Base-by-base conservation (phyloP, 2,888 invertebrate genomes). In the Athalia cordata region DNA sequence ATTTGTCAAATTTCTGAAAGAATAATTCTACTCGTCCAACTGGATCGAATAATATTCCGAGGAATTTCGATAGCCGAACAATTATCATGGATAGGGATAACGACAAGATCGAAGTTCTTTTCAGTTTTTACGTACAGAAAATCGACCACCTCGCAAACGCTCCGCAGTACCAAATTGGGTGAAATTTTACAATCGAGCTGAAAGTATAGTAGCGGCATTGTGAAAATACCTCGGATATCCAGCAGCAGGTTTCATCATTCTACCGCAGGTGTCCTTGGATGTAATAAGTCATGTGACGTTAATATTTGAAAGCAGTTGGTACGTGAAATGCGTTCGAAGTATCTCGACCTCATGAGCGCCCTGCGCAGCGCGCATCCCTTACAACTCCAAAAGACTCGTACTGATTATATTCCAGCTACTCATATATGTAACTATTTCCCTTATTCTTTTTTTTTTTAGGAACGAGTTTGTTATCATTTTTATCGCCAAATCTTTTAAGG, bases 201-300 rank as follows among this genome's bases (percentile, higher is more conserved):
- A 85, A 84, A 15, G 11, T 43, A 11, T 49, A 9, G 11, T 13
- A 13, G 55, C 13, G 78, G 82, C 82, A 83, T 64, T 15, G 64
- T 66, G 66, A 64, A 65, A 68, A 64, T 15, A 55, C 43, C 57
- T 50, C 65, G 50, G 67, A 62, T 77, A 67, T 72, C 64, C 57
- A 62, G 77, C 77, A 78, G 70, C 70, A 84, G 82, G 84, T 81
- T 82, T 81, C 66, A 81, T 29, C 29, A 29, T 87, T 86, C 87
- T 86, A 85, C 86, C 84, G 86, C 86, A 85, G 87, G 86, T 85
- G 86, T 55, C 87, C 87, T 87, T 82, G 86, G 88, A 88, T 88
- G 89, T 89, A 89, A 90, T 90, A 90, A 90, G 90, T 90, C 89
- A 90, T 88, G 88, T 89, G 90, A 90, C 89, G 89, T 90, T 90